Evolutionary conservation across 2,888 invertebrate genomes (phyloP).

Genomic region (Agonopterix arenella): DNA sequence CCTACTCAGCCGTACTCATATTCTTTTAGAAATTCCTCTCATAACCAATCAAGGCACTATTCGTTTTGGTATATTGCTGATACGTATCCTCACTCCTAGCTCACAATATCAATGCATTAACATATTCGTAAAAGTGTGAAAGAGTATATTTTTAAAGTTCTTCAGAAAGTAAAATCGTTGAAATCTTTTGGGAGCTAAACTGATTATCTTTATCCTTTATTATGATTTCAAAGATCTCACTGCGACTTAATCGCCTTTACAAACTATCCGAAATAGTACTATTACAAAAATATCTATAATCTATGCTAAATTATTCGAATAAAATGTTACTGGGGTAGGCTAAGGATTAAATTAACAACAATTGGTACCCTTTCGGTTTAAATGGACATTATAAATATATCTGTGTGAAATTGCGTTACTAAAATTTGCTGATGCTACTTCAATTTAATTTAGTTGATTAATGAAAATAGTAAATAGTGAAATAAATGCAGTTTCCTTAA

Average conservation of each 20-base stretch:
- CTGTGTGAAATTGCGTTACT: slow-evolving; percentile 42
- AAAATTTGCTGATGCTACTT: slow-evolving; percentile 40
- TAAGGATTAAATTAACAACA: slow-evolving; percentile 73
- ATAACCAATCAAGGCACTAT: slow-evolving; percentile 70
- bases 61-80: slow-evolving; percentile 76
- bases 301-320: slow-evolving; percentile 68
- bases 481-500: slow-evolving; percentile 48
- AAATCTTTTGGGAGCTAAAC: neutral
- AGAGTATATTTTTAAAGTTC: slow-evolving; percentile 56
- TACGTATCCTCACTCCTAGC: slow-evolving; percentile 72
- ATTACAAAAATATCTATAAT: slow-evolving; percentile 74
- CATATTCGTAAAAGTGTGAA: slow-evolving; percentile 54
- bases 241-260: slow-evolving; percentile 41
- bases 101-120: slow-evolving; percentile 64
- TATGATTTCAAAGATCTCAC: slow-evolving; percentile 33
- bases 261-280: slow-evolving; percentile 64
- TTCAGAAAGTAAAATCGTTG: slow-evolving; percentile 35
- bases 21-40: slow-evolving; percentile 51
- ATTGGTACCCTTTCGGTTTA: slow-evolving; percentile 51
- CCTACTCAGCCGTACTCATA: slow-evolving; percentile 43
- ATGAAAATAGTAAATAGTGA: slow-evolving; percentile 32
- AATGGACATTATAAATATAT: slow-evolving; percentile 40
- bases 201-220: slow-evolving; percentile 2
- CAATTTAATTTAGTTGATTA: slow-evolving; percentile 43
- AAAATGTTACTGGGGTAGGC: slow-evolving; percentile 68